Base-by-base conservation (phyloP, 2,113 vertebrate species). In the Danio rerio region DNA sequence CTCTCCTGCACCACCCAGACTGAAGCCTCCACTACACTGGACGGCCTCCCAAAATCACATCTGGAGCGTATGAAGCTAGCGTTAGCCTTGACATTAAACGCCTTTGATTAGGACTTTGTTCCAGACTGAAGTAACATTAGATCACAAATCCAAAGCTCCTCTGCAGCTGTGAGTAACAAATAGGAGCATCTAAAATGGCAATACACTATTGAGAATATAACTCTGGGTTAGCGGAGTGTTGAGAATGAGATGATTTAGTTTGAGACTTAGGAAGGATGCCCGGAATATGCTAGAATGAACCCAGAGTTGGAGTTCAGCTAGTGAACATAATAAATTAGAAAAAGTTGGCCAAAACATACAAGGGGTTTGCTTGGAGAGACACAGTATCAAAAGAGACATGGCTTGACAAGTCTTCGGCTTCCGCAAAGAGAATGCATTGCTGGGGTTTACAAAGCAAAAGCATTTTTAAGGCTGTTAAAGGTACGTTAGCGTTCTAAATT, bases 21-120 rank as follows among this genome's bases (percentile, higher is more conserved):
- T 72, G 66, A 87, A 82, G 21, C n/a, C 72, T 75, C 76, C 42
- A 47, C 81, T 78, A 7, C 31, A 63, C 66, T 78, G 78, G 75
- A 75, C 6, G 7, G 20, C 63, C 62, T 82, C 62, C 63, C 81
- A 79, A 87, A 76, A 75, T 70, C 59, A 84, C 85, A 84, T 84
- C 72, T 83, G 63, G 76, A 68, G 40, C 56, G 7, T 61, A 55
- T 74, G 72, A 83, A 75, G 56, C 21, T 18, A 18, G 16, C 81
- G 70, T 85, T 68, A 78, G 77, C 20, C 45, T 58, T 81, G 80
- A 81, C 71, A 77, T 69, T 43, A 79, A 74, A 11, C 12, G 65
- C 21, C 81, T 70, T 69, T 21, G 71, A 77, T 61, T 66, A 65
- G 69, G 45, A 58, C 68, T 76, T 31, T 16, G 52, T 75, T 73